phyloP scores from a whole-genome alignment of 1,140 invertebrate species.

The Drosophila mauritiana region DNA sequence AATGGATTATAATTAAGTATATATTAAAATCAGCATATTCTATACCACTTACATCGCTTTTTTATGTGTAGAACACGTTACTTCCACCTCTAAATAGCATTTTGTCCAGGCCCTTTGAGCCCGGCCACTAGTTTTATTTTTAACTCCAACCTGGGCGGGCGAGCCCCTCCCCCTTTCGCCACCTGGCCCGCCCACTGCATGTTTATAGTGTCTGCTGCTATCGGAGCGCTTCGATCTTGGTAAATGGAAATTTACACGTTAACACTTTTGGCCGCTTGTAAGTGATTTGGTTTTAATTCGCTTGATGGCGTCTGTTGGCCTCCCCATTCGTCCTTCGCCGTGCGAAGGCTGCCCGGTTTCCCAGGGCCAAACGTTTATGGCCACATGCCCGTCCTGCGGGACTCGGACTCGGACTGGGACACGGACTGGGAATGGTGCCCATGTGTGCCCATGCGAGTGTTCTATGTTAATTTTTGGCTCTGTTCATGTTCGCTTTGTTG shows the following conservation, averaged over 20 bases:
- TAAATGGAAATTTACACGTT: constrained; percentile 83
- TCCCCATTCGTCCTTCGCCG: neutral
- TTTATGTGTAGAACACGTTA: constrained; percentile 40
- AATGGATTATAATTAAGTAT: too few species aligned
- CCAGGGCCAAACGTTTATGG: constrained; percentile 60
- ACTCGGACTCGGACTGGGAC: constrained; percentile 33
- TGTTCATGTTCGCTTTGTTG: constrained; percentile 71
- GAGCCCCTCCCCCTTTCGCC: neutral
- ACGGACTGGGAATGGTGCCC: constrained; percentile 22
- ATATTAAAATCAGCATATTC: too few species aligned
- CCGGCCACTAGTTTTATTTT: constrained; percentile 71
- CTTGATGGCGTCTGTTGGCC: constrained; percentile 77
- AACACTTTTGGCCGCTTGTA: constrained; percentile 82
- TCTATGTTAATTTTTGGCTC: constrained; percentile 74
- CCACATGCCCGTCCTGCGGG: constrained; percentile 52
- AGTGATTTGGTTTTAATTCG: constrained; percentile 83
- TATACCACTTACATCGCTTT: neutral
- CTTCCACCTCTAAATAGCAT: constrained; percentile 54
- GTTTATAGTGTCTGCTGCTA: constrained; percentile 76
- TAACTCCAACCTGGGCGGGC: constrained; percentile 11
- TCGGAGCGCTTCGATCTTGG: constrained; percentile 77
- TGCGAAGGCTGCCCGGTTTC: neutral
- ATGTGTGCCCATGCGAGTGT: constrained; percentile 51
- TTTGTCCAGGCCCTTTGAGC: constrained; percentile 48
- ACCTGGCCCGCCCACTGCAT: constrained; percentile 45